Percentiles rank a stretch among this genome's conserved stretches.
These are phyloP conservation scores for Ectropis crepuscularia DNA, from an alignment of 2,888 invertebrate genomes.

Conservation along the genomic window DNA sequence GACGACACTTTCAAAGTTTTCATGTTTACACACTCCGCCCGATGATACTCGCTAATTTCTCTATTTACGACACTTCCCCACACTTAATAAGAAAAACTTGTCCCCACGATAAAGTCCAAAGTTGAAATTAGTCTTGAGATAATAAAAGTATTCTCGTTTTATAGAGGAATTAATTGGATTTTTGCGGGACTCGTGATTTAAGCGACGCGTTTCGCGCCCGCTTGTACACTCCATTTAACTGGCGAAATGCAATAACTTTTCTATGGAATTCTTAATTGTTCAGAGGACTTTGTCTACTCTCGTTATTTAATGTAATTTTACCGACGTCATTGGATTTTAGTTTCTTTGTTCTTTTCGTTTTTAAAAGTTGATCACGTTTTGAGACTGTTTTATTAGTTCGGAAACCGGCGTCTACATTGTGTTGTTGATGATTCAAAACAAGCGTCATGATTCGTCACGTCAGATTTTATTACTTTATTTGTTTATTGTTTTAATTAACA, in stretches of 20 bases:
- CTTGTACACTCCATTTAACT: constrained; percentile 47
- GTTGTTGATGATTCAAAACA: too few relatives aligned
- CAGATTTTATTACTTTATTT: too few relatives aligned
- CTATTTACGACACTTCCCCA: constrained; percentile 75
- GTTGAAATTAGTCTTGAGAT: constrained; percentile 56
- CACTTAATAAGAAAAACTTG: constrained; percentile 66
- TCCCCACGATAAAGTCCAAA: constrained; percentile 53
- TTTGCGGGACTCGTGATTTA: constrained; percentile 49
- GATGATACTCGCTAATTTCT: constrained; percentile 76
- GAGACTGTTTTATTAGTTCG: background rate
- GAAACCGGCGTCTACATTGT: too few relatives aligned
- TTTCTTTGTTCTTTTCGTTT: background rate
- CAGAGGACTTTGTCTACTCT: constrained; percentile 15
- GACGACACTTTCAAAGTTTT: constrained; percentile 68
- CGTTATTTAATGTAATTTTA: constrained; percentile 19
- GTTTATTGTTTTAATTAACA: too few relatives aligned
- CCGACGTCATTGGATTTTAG: background rate
- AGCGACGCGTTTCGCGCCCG: constrained; percentile 44
- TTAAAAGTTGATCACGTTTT: background rate
- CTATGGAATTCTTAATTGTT: constrained; percentile 29
- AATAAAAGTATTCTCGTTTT: constrained; percentile 42
- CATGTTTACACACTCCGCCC: constrained; percentile 70
- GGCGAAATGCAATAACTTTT: constrained; percentile 41
- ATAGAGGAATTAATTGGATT: constrained; percentile 51
- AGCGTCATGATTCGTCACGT: too few relatives aligned